Evolutionary conservation across 2,888 invertebrate genomes (phyloP).

Genomic region (Lasioglossum figueresi): DNA sequence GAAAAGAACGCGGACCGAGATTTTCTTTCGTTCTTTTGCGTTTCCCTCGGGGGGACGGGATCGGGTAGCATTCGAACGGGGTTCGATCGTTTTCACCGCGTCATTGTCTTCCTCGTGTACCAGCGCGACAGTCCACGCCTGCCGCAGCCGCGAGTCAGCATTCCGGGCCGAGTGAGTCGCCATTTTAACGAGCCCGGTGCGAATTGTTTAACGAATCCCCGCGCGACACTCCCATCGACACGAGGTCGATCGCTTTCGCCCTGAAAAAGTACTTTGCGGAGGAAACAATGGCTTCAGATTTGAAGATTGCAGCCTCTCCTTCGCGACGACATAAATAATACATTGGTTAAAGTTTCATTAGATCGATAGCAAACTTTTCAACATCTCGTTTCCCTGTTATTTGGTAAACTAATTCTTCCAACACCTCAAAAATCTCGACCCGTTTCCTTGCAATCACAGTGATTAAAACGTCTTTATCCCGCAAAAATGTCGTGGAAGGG

Average conservation of each 20-base stretch:
- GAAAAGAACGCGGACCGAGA: neutral
- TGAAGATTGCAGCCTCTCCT: no score
- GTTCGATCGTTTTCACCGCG: conserved; percentile 29
- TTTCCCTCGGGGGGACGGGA: neutral
- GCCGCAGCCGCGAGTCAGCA: conserved; percentile 26
- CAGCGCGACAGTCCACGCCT: conserved; percentile 30
- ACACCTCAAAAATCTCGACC: no score
- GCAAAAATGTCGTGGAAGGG: no score
- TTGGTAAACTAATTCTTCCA: no score
- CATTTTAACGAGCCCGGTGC: conserved; percentile 17
- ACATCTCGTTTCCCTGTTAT: no score
- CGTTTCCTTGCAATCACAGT: no score
- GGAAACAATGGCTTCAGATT: no score
- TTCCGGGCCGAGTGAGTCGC: conserved; percentile 18
- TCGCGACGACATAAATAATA: no score
- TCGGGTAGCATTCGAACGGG: conserved; percentile 18
- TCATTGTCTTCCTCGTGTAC: conserved; percentile 28
- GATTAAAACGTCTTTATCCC: no score
- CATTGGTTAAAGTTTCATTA: no score
- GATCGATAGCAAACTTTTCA: no score
- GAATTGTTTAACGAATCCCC: conserved; percentile 4
- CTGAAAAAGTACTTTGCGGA: neutral
- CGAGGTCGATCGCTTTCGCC: neutral
- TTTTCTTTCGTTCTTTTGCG: neutral
- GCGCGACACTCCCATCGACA: neutral